Evolutionary conservation across 2,113 vertebrate genomes (phyloP).

Genomic region (Hystrix cristata): DNA sequence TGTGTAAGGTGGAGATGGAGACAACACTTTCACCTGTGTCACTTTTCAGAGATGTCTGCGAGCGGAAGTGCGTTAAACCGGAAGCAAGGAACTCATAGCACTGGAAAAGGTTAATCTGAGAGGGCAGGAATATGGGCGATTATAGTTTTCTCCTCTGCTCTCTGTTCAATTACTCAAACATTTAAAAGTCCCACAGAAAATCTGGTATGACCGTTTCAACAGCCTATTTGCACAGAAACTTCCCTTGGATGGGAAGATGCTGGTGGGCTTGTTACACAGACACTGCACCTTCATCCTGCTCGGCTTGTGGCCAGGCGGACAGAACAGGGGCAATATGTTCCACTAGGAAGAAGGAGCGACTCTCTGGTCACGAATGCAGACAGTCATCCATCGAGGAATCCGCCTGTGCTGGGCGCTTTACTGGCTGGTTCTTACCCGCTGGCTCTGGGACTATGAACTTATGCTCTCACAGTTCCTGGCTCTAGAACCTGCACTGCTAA

Average conservation of each 20-base stretch:
- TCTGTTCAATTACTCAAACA: background rate
- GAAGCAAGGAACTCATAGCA: background rate
- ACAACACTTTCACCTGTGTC: background rate
- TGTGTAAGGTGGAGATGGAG: background rate
- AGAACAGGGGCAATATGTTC: background rate
- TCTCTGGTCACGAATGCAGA: rapidly evolving
- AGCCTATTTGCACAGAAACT: background rate
- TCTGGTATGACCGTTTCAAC: background rate
- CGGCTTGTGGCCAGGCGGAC: background rate
- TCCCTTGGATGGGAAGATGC: background rate
- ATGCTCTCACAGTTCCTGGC: too few species aligned
- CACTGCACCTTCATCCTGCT: background rate
- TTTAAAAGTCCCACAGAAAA: background rate
- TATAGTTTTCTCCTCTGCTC: background rate
- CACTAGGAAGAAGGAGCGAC: background rate
- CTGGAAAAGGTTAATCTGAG: background rate
- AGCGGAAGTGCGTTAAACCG: too few species aligned
- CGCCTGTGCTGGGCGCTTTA: background rate
- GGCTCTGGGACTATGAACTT: background rate
- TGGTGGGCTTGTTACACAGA: background rate
- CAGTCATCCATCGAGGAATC: background rate
- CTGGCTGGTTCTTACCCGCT: rapidly evolving
- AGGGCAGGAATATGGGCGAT: background rate
- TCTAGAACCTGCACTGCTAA: background rate
- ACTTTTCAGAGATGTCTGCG: background rate